Evolutionary conservation across 64 coral and sea anemone species (phyloP), one percentile per base, ranked within the genome.

Genomic region (Montipora foliosa): DNA sequence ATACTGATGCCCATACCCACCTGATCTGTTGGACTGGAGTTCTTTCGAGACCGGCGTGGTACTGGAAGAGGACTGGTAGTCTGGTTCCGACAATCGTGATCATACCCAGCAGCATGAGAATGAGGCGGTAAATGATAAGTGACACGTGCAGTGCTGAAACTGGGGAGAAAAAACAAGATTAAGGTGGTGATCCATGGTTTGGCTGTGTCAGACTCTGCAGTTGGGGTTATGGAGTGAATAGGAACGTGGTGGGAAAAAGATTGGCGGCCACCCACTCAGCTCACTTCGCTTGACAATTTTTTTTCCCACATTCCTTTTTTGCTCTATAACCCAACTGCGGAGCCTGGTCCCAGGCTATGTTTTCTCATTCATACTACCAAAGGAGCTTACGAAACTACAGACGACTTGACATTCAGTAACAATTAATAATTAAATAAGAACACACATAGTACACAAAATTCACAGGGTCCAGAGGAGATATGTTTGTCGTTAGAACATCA

Each of bases 1-100:
- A 29, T 88, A 47, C 49, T 24, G 17, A 74, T 8, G 19, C 3
- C 15, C 12, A 47, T 14, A 47, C 44, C 21, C 47, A 97, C 95
- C 48, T 87, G 89, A 58, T 97, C 95, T 59, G 88, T 94, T 13
- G 78, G 49, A 44, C 2, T 79, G 8, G 95, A 96, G 49, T 84
- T 94, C 77, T 82, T 94, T 79, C 92, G 90, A 50, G 95, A 88
- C 67, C 67, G 87, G 1, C 88, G 92, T 16, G 95, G 95, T 46
- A 97, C 92, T 47, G 92, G 95, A 49, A 97, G 59, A 16, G 95
- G 95, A 88, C 95, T 97, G 5, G 92, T 89, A 20, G 89, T 66
- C 70, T 97, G 92, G 80, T 97, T 81, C 58, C 87, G 80, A 71
- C 59, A 47, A 24, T 93, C 95, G 12, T 74, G 45, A 68, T 96